Conservation (phyloP, 2,113 vertebrate genomes). For the Platycercus adscitus region DNA sequence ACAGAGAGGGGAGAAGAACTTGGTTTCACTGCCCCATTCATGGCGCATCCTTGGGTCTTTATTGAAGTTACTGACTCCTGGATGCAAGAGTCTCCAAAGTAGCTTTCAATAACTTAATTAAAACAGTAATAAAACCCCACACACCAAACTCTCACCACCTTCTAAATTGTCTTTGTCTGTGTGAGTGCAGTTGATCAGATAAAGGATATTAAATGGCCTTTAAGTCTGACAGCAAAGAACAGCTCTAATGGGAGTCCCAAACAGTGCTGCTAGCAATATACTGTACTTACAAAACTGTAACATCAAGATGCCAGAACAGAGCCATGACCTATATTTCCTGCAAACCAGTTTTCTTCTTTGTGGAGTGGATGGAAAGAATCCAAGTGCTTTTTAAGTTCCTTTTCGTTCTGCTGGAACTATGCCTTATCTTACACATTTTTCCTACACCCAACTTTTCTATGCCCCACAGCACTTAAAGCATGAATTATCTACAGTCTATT, state of each 20-base stretch:
- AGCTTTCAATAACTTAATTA: constrained; percentile 10
- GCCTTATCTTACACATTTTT: constrained; percentile 2
- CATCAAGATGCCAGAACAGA: constrained; percentile 63
- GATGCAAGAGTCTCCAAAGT: neutral
- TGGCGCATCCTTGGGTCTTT: neutral
- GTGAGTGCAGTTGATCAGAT: constrained; percentile 69
- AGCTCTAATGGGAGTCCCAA: constrained; percentile 71
- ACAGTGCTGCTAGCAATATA: constrained; percentile 70
- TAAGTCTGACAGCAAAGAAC: constrained; percentile 73
- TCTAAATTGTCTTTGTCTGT: constrained; percentile 49
- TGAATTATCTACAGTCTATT: constrained; percentile 21
- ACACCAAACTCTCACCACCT: neutral
- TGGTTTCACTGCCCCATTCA: neutral
- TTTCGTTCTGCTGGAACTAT: constrained; percentile 23
- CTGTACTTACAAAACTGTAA: constrained; percentile 64
- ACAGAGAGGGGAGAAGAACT: neutral
- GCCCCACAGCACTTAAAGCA: neutral
- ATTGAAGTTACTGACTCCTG: neutral
- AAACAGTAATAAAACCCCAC: neutral
- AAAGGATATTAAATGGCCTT: constrained; percentile 77
- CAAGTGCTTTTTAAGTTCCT: constrained; percentile 56
- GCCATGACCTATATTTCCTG: constrained; percentile 75
- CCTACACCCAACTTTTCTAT: neutral
- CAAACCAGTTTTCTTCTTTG: constrained; percentile 78
- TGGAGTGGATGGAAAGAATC: constrained; percentile 72